These are phyloP conservation scores for Hermatobates lingyangjiaoensis DNA, from an alignment of 1,140 invertebrate genomes.

Conservation along the genomic window DNA sequence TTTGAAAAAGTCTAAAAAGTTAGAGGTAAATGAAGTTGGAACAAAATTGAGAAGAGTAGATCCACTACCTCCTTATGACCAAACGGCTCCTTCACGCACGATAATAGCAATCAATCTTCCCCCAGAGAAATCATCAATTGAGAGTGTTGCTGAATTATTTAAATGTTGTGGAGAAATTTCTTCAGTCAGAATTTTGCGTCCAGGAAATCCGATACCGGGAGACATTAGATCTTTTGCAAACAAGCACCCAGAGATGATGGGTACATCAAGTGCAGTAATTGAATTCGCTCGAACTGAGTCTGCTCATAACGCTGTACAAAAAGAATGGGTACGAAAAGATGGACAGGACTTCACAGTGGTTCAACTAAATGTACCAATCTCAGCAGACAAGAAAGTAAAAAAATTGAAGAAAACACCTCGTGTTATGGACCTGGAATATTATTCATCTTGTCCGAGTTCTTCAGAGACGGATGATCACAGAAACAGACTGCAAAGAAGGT, in stretches of 20 bases:
- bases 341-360: constrained; percentile 17
- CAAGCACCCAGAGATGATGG: constrained; percentile 71
- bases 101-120: constrained; percentile 73
- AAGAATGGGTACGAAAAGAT: constrained; percentile 29
- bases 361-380: constrained; percentile 23
- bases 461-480: constrained; percentile 41
- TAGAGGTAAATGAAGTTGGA: constrained; percentile 76
- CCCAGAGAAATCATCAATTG: constrained; percentile 62
- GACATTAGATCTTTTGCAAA: constrained; percentile 75
- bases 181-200: constrained; percentile 61
- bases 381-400: constrained; percentile 24
- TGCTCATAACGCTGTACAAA: constrained; percentile 55
- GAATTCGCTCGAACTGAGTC: constrained; percentile 76
- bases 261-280: constrained; percentile 66
- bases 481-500: constrained; percentile 27
- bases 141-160: constrained; percentile 74
- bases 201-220: constrained; percentile 68
- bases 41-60: constrained; percentile 75
- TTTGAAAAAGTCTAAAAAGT: constrained; percentile 50
- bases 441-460: constrained; percentile 42
- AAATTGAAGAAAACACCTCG: constrained; percentile 22
- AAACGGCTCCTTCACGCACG: constrained; percentile 74
- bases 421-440: constrained; percentile 21
- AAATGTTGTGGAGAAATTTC: constrained; percentile 72
- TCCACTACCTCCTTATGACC: constrained; percentile 71